Percentiles rank a stretch among this genome's conserved stretches.
These are phyloP conservation scores for Mustelus asterias DNA, from an alignment of 2,113 vertebrate genomes.

Conservation along the genomic window DNA sequence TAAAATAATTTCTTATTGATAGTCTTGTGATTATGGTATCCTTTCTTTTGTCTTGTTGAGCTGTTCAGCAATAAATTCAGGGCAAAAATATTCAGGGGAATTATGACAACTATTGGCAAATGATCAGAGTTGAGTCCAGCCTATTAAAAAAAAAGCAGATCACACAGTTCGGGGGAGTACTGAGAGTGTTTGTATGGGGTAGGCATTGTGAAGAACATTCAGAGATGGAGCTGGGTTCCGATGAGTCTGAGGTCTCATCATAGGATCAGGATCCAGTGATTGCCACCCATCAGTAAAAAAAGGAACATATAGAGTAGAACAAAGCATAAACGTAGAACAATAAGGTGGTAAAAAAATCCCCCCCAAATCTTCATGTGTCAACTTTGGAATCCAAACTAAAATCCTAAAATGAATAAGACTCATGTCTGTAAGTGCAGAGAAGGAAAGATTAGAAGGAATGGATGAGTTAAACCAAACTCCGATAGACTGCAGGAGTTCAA, in stretches of 20 bases:
- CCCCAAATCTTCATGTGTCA: too few species aligned
- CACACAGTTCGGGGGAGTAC: not conserved
- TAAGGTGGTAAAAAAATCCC: too few species aligned
- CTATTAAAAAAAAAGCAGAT: not conserved
- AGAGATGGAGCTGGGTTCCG: not conserved
- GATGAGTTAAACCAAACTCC: too few species aligned
- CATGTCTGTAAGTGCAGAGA: too few species aligned
- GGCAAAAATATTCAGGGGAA: not conserved
- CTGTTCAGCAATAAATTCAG: not conserved
- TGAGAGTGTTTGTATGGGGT: not conserved
- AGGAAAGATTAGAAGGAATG: too few species aligned
- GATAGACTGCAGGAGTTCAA: too few species aligned
- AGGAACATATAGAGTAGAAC: too few species aligned
- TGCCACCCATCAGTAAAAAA: not conserved
- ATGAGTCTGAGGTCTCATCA: not conserved
- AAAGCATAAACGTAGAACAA: too few species aligned
- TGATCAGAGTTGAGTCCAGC: not conserved
- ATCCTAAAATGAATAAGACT: too few species aligned
- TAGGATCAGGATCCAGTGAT: not conserved
- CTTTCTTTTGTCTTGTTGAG: not conserved
- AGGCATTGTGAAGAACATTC: too few species aligned
- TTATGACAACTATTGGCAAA: not conserved
- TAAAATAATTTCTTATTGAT: not conserved
- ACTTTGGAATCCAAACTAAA: too few species aligned
- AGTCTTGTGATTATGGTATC: not conserved